phyloP scores from a whole-genome alignment of 2,888 invertebrate genomes.

The Dryocosmus kuriphilus region DNA sequence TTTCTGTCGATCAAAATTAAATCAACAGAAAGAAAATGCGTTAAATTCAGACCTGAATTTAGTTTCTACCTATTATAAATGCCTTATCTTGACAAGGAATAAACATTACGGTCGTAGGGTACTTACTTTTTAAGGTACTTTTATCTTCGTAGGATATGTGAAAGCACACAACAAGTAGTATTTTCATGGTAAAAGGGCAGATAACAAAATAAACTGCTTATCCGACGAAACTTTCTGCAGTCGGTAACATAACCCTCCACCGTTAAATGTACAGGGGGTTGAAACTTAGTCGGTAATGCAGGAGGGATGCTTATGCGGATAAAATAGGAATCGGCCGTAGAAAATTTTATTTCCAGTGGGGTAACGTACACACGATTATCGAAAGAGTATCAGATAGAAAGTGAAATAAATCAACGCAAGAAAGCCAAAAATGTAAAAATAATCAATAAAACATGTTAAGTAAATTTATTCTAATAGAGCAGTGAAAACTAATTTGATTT shows the following conservation, averaged over 20 bases:
- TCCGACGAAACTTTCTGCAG: background rate
- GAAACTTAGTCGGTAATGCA: constrained; percentile 48
- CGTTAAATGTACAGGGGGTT: background rate
- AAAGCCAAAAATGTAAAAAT: background rate
- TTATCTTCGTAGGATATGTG: background rate
- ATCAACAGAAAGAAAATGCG: background rate
- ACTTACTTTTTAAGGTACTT: background rate
- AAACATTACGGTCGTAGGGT: background rate
- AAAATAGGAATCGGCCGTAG: background rate
- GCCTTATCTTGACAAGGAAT: background rate
- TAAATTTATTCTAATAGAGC: background rate
- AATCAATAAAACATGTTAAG: background rate
- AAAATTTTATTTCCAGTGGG: background rate
- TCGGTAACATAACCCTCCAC: background rate
- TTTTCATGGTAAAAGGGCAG: background rate
- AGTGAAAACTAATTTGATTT: background rate
- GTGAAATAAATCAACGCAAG: background rate
- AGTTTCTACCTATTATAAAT: background rate
- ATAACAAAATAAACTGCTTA: background rate
- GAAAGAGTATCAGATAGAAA: background rate
- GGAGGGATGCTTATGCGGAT: constrained; percentile 45
- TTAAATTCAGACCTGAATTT: background rate
- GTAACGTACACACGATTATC: background rate
- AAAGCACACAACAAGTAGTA: background rate
- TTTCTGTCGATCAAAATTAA: background rate